Percentiles rank a stretch among this genome's conserved stretches.
phyloP scores from a whole-genome alignment of 2,888 invertebrate genomes.

The Acrocyrtus sp. region DNA sequence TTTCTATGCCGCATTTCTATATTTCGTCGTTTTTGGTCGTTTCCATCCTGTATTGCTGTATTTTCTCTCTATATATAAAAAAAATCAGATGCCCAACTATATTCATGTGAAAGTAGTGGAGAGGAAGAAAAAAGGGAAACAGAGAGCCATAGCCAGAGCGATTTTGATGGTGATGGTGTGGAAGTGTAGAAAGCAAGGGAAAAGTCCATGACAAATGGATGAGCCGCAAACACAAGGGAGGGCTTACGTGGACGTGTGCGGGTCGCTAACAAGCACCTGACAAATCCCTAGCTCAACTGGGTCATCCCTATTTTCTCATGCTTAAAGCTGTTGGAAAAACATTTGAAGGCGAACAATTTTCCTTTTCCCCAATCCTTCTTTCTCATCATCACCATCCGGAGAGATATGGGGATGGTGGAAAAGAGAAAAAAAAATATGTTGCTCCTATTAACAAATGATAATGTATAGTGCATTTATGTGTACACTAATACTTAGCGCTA shows the following conservation, averaged over 20 bases:
- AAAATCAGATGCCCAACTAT: no score
- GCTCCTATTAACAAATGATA: background rate
- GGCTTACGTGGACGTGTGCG: constrained; percentile 64
- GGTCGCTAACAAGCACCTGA: constrained; percentile 64
- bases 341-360: constrained; percentile 37
- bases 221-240: constrained; percentile 63
- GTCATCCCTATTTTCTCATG: constrained; percentile 59
- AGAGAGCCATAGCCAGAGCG: no score
- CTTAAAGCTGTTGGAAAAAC: constrained; percentile 34
- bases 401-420: no score
- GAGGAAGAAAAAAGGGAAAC: constrained; percentile 13
- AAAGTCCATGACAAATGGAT: constrained; percentile 64
- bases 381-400: no score
- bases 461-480: no score
- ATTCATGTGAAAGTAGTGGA: constrained; percentile 13
- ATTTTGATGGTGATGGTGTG: constrained; percentile 1
- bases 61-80: no score
- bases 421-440: no score
- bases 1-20: no score
- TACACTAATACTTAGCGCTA: no score
- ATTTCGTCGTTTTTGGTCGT: no score
- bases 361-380: constrained; percentile 49
- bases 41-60: no score
- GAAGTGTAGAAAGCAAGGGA: constrained; percentile 30
- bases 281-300: constrained; percentile 64